Percentiles rank a stretch among this genome's conserved stretches.
These are phyloP conservation scores for Novumbra hubbsi DNA, from an alignment of 2,797 vertebrate species.

Conservation along the genomic window DNA sequence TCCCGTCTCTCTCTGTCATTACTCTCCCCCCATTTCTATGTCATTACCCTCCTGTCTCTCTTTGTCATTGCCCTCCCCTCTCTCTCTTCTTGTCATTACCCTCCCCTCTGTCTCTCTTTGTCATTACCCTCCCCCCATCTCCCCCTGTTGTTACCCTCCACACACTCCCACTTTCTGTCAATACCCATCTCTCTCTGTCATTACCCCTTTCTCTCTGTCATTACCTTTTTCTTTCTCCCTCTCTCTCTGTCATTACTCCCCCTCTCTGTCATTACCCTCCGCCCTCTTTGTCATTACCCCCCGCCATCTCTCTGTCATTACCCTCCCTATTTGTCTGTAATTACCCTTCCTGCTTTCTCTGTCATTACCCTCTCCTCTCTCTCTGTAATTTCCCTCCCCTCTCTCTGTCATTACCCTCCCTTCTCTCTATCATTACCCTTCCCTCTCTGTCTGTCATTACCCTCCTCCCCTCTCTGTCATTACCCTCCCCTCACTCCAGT, in stretches of 20 bases:
- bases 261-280: no score
- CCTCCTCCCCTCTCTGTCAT: constrained; percentile 16
- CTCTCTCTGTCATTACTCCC: no score
- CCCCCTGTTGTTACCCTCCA: neutral
- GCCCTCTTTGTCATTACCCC: no score
- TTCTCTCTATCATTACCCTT: neutral
- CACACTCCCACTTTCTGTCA: neutral
- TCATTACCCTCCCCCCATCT: neutral
- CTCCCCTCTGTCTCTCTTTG: neutral
- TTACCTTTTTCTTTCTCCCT: constrained; percentile 11
- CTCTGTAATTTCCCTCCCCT: neutral
- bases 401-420: neutral
- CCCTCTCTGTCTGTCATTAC: constrained; percentile 8
- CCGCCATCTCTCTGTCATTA: neutral
- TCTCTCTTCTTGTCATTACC: no score
- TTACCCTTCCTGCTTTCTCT: neutral
- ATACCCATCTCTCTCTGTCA: neutral
- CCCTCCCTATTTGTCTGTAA: constrained; percentile 1
- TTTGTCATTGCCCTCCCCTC: no score
- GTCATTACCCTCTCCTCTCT: neutral
- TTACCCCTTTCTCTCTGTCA: constrained; percentile 10
- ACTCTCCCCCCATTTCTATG: no score
- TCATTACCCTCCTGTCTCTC: no score
- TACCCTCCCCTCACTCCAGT: constrained; percentile 16
- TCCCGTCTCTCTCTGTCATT: neutral